Evolutionary conservation across 2,888 invertebrate genomes (phyloP), one percentile per base, ranked within the genome.

Genomic region (Ceramica pisi): DNA sequence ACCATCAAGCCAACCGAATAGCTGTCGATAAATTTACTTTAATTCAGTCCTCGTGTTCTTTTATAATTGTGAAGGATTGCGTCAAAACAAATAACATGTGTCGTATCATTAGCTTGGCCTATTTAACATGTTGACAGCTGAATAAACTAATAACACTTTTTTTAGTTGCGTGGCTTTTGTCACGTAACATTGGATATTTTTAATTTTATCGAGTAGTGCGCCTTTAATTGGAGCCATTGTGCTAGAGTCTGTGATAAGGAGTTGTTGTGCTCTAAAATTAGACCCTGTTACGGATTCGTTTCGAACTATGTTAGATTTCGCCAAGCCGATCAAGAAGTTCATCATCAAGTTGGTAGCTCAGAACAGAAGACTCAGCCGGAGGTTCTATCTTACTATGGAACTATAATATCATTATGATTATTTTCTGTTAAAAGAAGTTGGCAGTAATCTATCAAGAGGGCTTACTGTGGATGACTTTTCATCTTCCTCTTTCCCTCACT

Each of bases 81-180:
- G 73, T 77, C 73, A 82, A 78, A 73, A 76, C 75, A 85, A 84
- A 78, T 65, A 81, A 80, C 74, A 78, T 73, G 60, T 81, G 78
- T 71, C 71, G 59, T 76, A 78, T 82, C 67, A 77, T 67, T 77
- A 67, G 70, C 67, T 80, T 51, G 75, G 70, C 85, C 84, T 84
- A 86, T 78, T 77, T 84, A 78, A 64, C 64, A 38, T 71, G 64
- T 71, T 73, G 65, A 82, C 84, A 82, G 75, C 80, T 82, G 86
- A 65, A 74, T 81, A 70, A 72, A 84, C 67, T 41, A 67, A 75
- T 84, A 78, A 78, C 55, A 14, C 63, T 48, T 64, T 69, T 72
- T 71, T 75, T 80, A 64, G 59, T 69, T 71, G 56, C 62, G 65
- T 78, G 63, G 51, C 55, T 31, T 62, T 60, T 70, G 67, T 70